A percentile compares a stretch with the other conserved stretches of the same genome.
phyloP scores from a whole-genome alignment of 2,113 vertebrate genomes.

The Cepphus grylle region DNA sequence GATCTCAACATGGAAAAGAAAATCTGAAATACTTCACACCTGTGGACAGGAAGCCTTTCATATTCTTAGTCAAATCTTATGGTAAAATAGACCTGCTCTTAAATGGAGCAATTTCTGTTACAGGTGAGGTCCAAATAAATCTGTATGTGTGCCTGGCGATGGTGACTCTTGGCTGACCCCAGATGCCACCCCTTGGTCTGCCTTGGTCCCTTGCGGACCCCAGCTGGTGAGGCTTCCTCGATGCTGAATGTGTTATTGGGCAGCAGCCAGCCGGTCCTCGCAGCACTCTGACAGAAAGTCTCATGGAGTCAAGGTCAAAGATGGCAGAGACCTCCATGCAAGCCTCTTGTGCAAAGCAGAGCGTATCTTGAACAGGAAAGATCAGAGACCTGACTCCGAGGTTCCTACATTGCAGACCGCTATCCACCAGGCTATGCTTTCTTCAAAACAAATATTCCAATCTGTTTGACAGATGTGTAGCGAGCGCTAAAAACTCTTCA shows the following conservation, averaged over 20 bases:
- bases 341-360: background rate
- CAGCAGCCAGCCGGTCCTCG: fast-evolving
- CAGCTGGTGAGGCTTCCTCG: background rate
- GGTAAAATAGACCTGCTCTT: background rate
- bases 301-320: background rate
- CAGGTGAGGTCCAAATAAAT: background rate
- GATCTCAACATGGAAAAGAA: background rate
- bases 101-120: background rate
- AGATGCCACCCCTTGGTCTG: fast-evolving
- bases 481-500: background rate
- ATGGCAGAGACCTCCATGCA: background rate
- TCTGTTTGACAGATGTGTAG: background rate
- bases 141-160: fast-evolving
- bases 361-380: background rate
- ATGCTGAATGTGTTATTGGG: fast-evolving
- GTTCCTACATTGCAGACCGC: background rate
- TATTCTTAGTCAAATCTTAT: background rate
- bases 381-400: background rate
- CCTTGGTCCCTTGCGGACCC: fast-evolving
- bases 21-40: background rate
- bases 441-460: background rate
- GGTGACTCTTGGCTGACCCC: background rate
- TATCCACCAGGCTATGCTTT: background rate
- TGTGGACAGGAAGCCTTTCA: background rate
- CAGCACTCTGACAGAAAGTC: background rate